These are phyloP conservation scores for Leucophenga maculata DNA, from an alignment of 2,888 invertebrate species.

Conservation along the genomic window DNA sequence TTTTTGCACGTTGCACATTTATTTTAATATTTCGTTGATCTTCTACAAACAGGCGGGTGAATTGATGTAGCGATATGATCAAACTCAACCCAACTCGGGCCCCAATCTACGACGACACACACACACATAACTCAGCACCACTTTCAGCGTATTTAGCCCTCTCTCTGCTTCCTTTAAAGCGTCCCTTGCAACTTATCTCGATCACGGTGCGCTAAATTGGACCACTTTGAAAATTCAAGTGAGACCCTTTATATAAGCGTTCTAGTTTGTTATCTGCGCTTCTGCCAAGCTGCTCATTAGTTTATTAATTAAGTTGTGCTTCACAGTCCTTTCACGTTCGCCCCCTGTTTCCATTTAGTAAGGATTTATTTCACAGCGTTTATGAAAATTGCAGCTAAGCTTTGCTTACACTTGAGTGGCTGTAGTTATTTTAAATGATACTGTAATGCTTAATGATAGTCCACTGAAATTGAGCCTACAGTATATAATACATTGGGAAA, in stretches of 20 bases:
- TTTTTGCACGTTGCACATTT: slow-evolving; percentile 63
- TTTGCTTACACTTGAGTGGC: slow-evolving; percentile 41
- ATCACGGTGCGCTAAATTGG: too few species aligned
- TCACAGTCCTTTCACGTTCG: slow-evolving; percentile 7
- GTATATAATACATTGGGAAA: slow-evolving; percentile 51
- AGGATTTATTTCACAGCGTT: slow-evolving; percentile 59
- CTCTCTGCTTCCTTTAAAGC: neutral
- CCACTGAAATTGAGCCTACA: slow-evolving; percentile 42
- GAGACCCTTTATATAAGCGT: too few species aligned
- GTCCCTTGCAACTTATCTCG: neutral
- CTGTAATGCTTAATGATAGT: slow-evolving; percentile 62
- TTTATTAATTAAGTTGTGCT: slow-evolving; percentile 64
- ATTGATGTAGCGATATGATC: neutral
- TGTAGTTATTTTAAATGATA: slow-evolving; percentile 64
- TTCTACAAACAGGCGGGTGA: slow-evolving; percentile 49
- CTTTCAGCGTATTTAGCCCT: too few species aligned
- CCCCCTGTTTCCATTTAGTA: slow-evolving; percentile 2
- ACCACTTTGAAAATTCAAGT: too few species aligned
- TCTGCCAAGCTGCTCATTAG: slow-evolving; percentile 59
- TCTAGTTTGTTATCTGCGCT: too few species aligned
- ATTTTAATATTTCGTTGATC: slow-evolving; percentile 57
- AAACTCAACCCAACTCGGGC: neutral
- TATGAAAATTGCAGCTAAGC: slow-evolving; percentile 60
- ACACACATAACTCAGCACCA: too few species aligned
- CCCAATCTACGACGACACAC: too few species aligned